Evolutionary conservation across 35 echinoderm and acorn worm species (phyloP).

Genomic region (Ophiothrix spiculata): DNA sequence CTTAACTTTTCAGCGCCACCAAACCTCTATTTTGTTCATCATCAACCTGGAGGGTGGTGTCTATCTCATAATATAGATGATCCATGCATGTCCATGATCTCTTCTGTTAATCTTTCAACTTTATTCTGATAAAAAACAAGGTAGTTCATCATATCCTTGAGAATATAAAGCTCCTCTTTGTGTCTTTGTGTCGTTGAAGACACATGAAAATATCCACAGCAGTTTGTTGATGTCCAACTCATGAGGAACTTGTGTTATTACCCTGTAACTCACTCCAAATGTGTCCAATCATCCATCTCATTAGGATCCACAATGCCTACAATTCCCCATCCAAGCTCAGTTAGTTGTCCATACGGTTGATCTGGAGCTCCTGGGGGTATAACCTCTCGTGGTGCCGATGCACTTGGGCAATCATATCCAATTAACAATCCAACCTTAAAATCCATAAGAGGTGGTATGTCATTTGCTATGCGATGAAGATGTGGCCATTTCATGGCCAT

Average conservation of each 20-base stretch:
- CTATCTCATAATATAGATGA: too few relatives aligned
- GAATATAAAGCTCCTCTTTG: too few relatives aligned
- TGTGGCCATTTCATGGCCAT: constrained; percentile 59
- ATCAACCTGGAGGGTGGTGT: too few relatives aligned
- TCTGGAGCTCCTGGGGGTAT: constrained; percentile 18
- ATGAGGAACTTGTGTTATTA: neutral
- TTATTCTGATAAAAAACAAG: too few relatives aligned
- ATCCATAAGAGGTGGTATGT: constrained; percentile 22
- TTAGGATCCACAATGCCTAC: constrained; percentile 30
- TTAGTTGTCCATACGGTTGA: constrained; percentile 49
- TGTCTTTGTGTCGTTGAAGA: too few relatives aligned
- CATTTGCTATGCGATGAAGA: constrained; percentile 31
- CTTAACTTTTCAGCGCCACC: too few relatives aligned
- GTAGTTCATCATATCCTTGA: too few relatives aligned
- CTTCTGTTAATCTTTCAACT: too few relatives aligned
- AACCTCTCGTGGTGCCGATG: constrained; percentile 44
- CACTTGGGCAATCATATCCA: constrained; percentile 65
- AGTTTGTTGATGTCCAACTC: too few relatives aligned
- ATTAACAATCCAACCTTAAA: constrained; percentile 74
- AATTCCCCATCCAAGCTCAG: constrained; percentile 67
- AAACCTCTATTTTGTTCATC: too few relatives aligned
- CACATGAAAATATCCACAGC: too few relatives aligned
- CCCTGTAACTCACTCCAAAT: constrained; percentile 17
- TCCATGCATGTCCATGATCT: too few relatives aligned
- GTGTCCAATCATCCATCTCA: neutral